These are phyloP conservation scores for Acanthosepion pharaonis DNA, from an alignment of 2,888 invertebrate genomes.

Conservation along the genomic window DNA sequence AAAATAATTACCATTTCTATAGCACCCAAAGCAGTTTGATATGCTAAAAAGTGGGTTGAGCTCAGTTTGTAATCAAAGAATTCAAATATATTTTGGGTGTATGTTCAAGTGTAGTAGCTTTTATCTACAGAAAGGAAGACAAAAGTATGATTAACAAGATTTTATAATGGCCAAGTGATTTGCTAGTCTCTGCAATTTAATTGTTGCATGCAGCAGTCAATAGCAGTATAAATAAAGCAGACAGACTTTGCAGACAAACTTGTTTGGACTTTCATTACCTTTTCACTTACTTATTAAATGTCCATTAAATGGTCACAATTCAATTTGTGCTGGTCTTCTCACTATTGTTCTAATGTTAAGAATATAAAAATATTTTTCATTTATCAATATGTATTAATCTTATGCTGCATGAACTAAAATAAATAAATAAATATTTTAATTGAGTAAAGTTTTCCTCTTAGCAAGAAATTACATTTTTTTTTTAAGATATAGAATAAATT, in stretches of 20 bases:
- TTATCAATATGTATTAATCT: neutral
- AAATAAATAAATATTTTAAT: no score
- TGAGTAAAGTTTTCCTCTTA: no score
- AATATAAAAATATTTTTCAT: neutral
- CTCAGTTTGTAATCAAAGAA: no score
- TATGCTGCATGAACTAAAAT: no score
- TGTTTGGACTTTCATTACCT: neutral
- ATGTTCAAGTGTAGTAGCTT: neutral
- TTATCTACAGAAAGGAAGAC: neutral
- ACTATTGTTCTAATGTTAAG: neutral
- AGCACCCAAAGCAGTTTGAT: no score
- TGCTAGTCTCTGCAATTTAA: neutral
- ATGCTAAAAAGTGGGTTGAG: no score
- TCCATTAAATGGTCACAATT: neutral
- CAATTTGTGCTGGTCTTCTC: neutral
- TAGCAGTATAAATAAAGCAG: conserved; percentile 12
- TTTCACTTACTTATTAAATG: neutral
- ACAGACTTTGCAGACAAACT: neutral
- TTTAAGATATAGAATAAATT: no score
- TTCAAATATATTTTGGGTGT: no score
- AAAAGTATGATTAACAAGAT: neutral
- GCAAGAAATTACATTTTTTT: no score
- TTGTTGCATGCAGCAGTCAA: neutral
- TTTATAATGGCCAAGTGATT: neutral
- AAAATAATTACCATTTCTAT: no score